Base-by-base conservation (phyloP, 2,888 invertebrate genomes). In the Bellardia pandia region DNA sequence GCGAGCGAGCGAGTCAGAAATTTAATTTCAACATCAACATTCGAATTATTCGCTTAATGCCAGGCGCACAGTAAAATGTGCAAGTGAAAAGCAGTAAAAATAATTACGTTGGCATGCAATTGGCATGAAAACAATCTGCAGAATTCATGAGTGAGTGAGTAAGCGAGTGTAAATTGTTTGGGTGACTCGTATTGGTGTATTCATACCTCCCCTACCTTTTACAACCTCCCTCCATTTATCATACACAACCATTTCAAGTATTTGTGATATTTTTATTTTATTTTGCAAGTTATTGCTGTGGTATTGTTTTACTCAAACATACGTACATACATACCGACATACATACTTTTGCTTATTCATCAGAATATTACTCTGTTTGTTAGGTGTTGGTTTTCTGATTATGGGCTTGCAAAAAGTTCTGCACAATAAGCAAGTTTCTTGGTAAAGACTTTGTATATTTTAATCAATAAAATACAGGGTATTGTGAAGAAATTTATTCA, bases 11-110 rank as follows among this genome's bases (percentile, higher is more conserved):
- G 53, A 42, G 23, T 69, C 51, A 71, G 42, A 48, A 42, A 30
- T 45, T 42, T 8, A 51, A 68, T 68, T 78, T 79, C 80, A 80
- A 86, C 80, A 81, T 77, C 88, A 90, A 89, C 90, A 90, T 91
- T 90, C 89, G 90, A 91, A 90, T 91, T 91, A 91, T 90, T 90
- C 90, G 89, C 88, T 85, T 81, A 89, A 69, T 77, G 89, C 74
- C 86, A 90, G 91, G 91, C 87, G 80, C 66, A 23, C 91, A 91
- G 89, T 81, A 68, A 53, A 74, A 72, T 53, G 3, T 82, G 88
- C 58, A 76, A 53, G 87, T 42, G 23, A 48, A 58, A 60, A 51
- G 66, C 66, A 66, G 77, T 81, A 87, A 88, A 84, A 76, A 76
- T 66, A 75, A 87, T 88, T 86, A 56, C 51, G 51, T 58, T 86